Percentiles rank a stretch among this genome's conserved stretches.
Conservation (phyloP, 2,113 vertebrate genomes). For the Tetrao urogallus region DNA sequence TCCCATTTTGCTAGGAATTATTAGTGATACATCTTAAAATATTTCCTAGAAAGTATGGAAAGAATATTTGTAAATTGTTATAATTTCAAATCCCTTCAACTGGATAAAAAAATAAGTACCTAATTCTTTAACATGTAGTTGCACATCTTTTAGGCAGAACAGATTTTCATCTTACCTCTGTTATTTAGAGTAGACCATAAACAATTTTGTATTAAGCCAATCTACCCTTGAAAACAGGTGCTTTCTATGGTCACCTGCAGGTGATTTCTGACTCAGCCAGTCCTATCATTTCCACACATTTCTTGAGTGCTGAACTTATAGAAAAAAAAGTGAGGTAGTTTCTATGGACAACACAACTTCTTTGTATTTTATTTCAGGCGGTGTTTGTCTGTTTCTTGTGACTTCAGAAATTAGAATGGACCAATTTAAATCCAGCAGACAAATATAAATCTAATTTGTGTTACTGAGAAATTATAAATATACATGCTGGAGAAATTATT, state of each 20-base stretch:
- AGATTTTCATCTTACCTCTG: background rate
- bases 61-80: background rate
- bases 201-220: background rate
- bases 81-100: background rate
- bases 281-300: background rate
- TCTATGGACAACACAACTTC: background rate
- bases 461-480: background rate
- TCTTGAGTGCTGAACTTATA: background rate
- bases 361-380: background rate
- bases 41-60: slow-evolving; percentile 12
- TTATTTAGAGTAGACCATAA: background rate
- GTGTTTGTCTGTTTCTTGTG: background rate
- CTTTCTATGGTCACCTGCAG: background rate
- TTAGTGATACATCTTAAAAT: background rate
- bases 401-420: background rate
- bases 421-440: background rate
- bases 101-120: background rate
- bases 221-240: background rate
- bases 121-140: background rate
- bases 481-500: background rate
- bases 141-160: background rate
- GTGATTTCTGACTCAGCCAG: background rate
- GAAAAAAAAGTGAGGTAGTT: background rate
- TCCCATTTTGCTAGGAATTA: background rate
- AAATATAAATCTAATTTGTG: background rate